A percentile compares a stretch with the other conserved stretches of the same genome.
phyloP scores from a whole-genome alignment of 2,113 vertebrate species.

The Zosterops pallidus region DNA sequence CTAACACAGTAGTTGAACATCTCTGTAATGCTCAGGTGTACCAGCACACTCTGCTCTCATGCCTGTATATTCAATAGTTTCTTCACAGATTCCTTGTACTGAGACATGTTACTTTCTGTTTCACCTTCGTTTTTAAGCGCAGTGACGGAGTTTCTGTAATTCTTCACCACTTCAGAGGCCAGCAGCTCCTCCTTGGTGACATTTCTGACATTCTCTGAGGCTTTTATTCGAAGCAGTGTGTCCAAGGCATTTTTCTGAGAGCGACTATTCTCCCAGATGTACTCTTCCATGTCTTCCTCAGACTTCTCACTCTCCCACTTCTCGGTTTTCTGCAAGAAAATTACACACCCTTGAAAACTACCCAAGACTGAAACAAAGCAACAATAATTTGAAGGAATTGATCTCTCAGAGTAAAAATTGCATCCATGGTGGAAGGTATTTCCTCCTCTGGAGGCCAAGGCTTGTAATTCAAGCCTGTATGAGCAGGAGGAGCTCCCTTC shows the following conservation, averaged over 20 bases:
- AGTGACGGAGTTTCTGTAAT: constrained; percentile 81
- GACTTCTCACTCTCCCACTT: constrained; percentile 88
- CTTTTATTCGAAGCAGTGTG: constrained; percentile 75
- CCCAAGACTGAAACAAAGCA: not conserved
- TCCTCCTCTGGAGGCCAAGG: not conserved
- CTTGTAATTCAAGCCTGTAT: not conserved
- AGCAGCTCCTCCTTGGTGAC: constrained; percentile 79
- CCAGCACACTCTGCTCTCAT: not conserved
- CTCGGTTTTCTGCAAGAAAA: constrained; percentile 87
- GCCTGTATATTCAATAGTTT: constrained; percentile 75
- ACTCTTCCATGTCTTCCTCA: constrained; percentile 91
- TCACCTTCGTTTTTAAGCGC: constrained; percentile 89
- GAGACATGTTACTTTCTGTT: constrained; percentile 75
- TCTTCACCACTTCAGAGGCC: constrained; percentile 74
- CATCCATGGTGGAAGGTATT: not conserved
- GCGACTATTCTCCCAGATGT: constrained; percentile 86
- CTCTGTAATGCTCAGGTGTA: not conserved
- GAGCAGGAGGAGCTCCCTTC: not conserved
- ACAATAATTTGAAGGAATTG: not conserved
- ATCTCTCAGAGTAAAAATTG: not conserved
- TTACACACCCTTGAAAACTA: not conserved
- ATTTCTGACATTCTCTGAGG: constrained; percentile 47
- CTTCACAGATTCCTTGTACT: constrained; percentile 91
- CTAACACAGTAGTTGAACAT: not conserved
- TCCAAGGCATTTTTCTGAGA: constrained; percentile 85